Evolutionary conservation across 2,888 invertebrate species (phyloP), one percentile per base, ranked within the genome.

Genomic region (Luperina testacea): DNA sequence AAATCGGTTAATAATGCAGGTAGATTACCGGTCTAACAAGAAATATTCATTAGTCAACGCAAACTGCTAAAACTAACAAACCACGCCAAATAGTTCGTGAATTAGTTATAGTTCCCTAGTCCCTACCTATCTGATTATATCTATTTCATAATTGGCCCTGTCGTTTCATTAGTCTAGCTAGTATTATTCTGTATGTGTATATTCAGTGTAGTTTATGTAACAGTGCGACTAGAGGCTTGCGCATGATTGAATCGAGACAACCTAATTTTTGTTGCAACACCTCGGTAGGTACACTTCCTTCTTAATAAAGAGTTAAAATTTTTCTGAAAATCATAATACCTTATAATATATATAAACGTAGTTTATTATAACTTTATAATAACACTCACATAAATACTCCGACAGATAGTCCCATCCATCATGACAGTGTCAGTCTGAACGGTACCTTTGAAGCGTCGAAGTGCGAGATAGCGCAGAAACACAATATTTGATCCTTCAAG

Each of bases 401-500:
- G 94, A 82, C 97, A 97, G 80, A 97, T 93, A 72, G 95, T 95
- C 8, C 98, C 98, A 85, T 97, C 97, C 85, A 98, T 97, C 85
- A 97, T 95, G 72, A 97, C 95, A 27, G 97, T 97, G 42, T 97
- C 95, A 42, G 97, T 95, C 90, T 97, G 97, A 82, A 98, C 94
- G 75, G 91, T 94, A 17, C 98, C 98, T 73, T 94, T 94, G 88
- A 95, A 97, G 84, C 97, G 95, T 27, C 92, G 94, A 24, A 98
- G 90, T 5, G 97, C 97, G 57, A 98, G 93, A 90, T 97, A 98
- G 83, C 98, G 95, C 92, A 97, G 94, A 32, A 98, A 91, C 24
- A 98, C 91, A 80, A 98, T 94, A 92, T 97, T 97, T 15, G 97
- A 97, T 57, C 97, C 98, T 95, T 98, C 98, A n/a, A 97, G 95